phyloP scores from a whole-genome alignment of 92 coral and sea anemone species.

The Nematostella vectensis region DNA sequence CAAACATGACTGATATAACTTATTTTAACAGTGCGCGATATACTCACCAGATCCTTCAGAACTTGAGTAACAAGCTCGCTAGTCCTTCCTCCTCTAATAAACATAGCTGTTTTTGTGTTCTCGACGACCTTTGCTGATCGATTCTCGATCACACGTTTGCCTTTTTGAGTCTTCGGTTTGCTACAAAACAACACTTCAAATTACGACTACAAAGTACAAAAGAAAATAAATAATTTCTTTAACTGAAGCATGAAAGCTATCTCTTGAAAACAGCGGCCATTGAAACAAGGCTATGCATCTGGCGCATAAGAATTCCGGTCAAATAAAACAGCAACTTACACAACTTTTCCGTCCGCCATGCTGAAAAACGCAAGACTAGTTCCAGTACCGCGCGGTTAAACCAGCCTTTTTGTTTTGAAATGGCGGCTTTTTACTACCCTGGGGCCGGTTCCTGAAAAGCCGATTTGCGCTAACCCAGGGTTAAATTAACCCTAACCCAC shows the following conservation, averaged over 20 bases:
- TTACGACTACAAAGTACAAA: background rate
- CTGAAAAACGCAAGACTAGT: slow-evolving; percentile 10
- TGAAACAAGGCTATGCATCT: no score
- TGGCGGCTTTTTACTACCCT: no score
- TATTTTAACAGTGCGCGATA: background rate
- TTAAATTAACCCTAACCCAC: no score
- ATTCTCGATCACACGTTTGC: slow-evolving; percentile 64
- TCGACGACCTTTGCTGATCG: slow-evolving; percentile 64
- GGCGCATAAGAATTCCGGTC: no score
- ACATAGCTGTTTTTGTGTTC: slow-evolving; percentile 80
- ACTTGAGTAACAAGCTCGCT: slow-evolving; percentile 87
- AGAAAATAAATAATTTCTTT: background rate
- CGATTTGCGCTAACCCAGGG: no score
- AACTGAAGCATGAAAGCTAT: background rate
- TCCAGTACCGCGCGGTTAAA: slow-evolving; percentile 12
- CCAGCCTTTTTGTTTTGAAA: no score
- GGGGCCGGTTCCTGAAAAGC: no score
- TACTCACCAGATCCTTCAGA: slow-evolving; percentile 85
- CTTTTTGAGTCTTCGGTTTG: slow-evolving; percentile 84
- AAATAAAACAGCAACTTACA: slow-evolving; percentile 36
- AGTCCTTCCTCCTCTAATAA: slow-evolving; percentile 91
- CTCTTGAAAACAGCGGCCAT: no score
- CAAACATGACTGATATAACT: no score
- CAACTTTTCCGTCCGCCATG: slow-evolving; percentile 46
- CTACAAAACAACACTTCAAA: slow-evolving; percentile 31